These are phyloP conservation scores for Lamellibrachia luymesi DNA, from an alignment of 1,140 invertebrate genomes.

Conservation along the genomic window DNA sequence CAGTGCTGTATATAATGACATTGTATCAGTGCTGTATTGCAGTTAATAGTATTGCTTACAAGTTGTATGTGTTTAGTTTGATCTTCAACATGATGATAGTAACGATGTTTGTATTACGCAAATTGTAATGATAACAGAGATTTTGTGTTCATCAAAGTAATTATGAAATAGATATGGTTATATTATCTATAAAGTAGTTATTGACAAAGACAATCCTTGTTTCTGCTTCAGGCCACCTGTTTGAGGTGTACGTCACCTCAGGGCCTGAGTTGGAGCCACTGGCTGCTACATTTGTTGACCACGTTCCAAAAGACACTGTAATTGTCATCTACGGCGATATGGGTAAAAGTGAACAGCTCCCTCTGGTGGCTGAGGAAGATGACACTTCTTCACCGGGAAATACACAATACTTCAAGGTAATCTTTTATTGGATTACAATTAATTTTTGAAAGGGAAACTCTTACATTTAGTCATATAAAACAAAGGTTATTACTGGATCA, in stretches of 20 bases:
- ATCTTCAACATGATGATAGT: too few species aligned
- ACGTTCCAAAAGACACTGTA: background rate
- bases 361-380: background rate
- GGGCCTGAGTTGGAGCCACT: background rate
- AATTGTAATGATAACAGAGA: too few species aligned
- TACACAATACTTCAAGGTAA: background rate
- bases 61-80: too few species aligned
- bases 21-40: too few species aligned
- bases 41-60: too few species aligned
- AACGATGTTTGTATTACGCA: too few species aligned
- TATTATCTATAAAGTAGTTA: too few species aligned
- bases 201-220: background rate
- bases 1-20: too few species aligned
- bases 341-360: slow-evolving; percentile 12
- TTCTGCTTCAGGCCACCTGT: background rate
- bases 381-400: background rate
- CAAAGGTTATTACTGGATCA: background rate
- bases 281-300: background rate
- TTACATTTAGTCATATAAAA: background rate
- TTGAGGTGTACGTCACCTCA: background rate
- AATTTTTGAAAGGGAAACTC: background rate
- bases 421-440: background rate
- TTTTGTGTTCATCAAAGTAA: too few species aligned
- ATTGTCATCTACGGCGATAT: slow-evolving; percentile 10
- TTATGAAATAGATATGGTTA: too few species aligned